Evolutionary conservation across 2,113 vertebrate genomes (phyloP), one percentile per base, ranked within the genome.

Genomic region (Ramphastos sulfuratus): DNA sequence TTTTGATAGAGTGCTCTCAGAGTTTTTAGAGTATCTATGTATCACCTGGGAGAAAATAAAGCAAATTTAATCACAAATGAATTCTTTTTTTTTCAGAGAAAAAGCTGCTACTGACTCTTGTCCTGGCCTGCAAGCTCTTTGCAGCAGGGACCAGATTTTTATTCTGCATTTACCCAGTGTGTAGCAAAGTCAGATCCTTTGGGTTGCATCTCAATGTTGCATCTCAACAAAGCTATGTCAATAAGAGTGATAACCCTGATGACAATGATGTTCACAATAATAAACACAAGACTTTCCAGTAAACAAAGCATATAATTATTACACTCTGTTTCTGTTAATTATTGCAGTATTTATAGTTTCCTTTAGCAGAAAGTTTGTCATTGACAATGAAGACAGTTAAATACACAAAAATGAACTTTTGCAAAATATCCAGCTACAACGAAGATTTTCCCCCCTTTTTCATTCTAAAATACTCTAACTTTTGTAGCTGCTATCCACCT

Each of bases 291-390:
- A 86, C 48, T 91, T 94, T 88, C 35, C 82, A 88, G 66, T 86
- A 92, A 93, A 88, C 86, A 96, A 55, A 31, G 77, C n/a, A 33
- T 87, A 75, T 50, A 81, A 91, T 94, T 94, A 85, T 79, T 92
- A 60, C 48, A 69, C 54, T 85, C 50, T 5, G 65, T 82, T 91
- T 75, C 70, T 89, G 24, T 93, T 93, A 93, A 84, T 94, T 96
- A 72, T 90, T 92, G 59, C 72, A 91, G 44, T 72, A 92, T 92
- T 96, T 96, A 93, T 79, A 87, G 39, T 87, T 90, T 93, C 35
- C 50, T 55, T 58, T 90, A 76, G 59, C 74, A 94, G 82, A 96
- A 96, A 95, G 85, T 93, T 94, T 84, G 61, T 84, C 93, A 76
- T 52, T 89, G 55, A 72, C 74, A 89, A 89, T 73, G 35, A 18